A percentile compares a stretch with the other conserved stretches of the same genome.
Conservation (phyloP, 2,888 invertebrate species). For the Tenthredo amoena region DNA sequence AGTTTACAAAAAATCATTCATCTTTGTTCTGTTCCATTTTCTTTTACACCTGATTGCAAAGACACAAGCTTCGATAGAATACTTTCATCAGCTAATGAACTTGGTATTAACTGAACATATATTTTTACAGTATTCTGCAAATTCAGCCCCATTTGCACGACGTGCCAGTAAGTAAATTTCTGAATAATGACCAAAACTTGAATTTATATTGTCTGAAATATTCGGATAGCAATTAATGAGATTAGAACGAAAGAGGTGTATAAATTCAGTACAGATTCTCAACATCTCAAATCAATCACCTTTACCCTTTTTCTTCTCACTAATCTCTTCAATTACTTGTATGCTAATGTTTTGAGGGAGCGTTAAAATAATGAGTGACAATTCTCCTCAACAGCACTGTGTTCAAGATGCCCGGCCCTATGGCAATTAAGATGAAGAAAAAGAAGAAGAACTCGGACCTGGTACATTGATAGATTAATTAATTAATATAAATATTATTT, state of each 20-base stretch:
- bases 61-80: not conserved
- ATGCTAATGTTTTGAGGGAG: not conserved
- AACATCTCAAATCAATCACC: not conserved
- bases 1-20: not conserved
- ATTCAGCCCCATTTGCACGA: constrained; percentile 98
- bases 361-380: not conserved
- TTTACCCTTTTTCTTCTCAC: not conserved
- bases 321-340: not conserved
- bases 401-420: constrained; percentile 92
- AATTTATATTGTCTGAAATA: not conserved
- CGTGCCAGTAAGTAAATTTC: constrained; percentile 91
- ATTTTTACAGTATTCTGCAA: constrained; percentile 94
- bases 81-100: not conserved
- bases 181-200: not conserved
- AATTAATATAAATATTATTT: constrained; percentile 26
- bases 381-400: constrained; percentile 85
- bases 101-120: constrained; percentile 57
- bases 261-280: not conserved
- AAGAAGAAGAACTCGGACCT: constrained; percentile 84
- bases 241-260: not conserved
- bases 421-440: constrained; percentile 89
- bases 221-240: not conserved
- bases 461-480: constrained; percentile 62
- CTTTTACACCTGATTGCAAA: not conserved
- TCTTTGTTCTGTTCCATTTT: not conserved